These are phyloP conservation scores for Chaetodon auriga DNA, from an alignment of 2,113 vertebrate genomes.

Conservation along the genomic window DNA sequence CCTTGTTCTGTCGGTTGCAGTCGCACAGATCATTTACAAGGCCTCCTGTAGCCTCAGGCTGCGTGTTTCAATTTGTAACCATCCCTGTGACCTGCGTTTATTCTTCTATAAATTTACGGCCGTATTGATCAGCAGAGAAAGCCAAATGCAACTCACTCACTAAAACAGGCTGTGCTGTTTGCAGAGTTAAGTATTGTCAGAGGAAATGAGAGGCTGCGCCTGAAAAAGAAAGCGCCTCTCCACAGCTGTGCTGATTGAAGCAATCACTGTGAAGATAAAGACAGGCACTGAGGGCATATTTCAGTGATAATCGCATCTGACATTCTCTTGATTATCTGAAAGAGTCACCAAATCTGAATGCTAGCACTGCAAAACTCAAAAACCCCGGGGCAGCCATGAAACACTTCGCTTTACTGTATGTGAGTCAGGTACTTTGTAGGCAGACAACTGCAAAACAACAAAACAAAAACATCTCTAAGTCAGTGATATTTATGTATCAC, in stretches of 20 bases:
- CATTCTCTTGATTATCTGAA: constrained; percentile 68
- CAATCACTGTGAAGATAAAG: constrained; percentile 59
- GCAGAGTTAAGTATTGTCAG: constrained; percentile 68
- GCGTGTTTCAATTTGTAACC: constrained; percentile 63
- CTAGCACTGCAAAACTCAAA: constrained; percentile 41
- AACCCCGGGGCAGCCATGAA: constrained; percentile 10
- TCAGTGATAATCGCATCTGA: constrained; percentile 66
- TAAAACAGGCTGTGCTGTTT: constrained; percentile 61
- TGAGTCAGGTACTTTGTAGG: constrained; percentile 18
- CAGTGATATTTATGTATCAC: neutral
- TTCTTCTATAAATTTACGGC: constrained; percentile 66
- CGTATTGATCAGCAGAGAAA: constrained; percentile 70
- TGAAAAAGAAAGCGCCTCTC: constrained; percentile 50
- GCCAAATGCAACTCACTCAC: constrained; percentile 53
- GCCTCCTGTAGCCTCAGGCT: constrained; percentile 56
- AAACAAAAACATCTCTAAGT: neutral
- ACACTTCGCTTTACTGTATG: constrained; percentile 16
- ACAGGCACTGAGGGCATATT: constrained; percentile 53
- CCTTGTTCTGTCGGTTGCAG: constrained; percentile 65
- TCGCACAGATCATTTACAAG: constrained; percentile 71
- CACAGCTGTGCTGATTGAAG: constrained; percentile 66
- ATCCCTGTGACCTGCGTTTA: constrained; percentile 50
- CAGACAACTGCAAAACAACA: constrained; percentile 21
- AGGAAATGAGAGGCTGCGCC: constrained; percentile 64
- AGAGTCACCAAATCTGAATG: constrained; percentile 67